Base-by-base conservation (phyloP, 2,888 invertebrate species). In the Drosophila yooni region DNA sequence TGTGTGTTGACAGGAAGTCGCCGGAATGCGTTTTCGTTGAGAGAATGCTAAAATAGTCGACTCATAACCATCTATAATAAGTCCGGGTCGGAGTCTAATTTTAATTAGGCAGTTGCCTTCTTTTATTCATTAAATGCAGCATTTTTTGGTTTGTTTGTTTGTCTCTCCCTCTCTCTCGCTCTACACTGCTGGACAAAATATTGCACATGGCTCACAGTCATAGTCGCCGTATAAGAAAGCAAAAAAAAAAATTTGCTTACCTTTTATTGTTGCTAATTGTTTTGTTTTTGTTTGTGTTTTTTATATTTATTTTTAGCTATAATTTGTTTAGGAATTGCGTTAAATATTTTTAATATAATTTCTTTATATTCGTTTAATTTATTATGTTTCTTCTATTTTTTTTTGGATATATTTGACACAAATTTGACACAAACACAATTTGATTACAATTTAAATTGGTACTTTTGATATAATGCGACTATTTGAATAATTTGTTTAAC, bases 301-400 rank as follows among this genome's bases (percentile, higher is more conserved):
- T 52, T 46, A 53, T 57, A 43, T 11, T 46, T 50, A 59, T 74
- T 64, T 77, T 58, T 66, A 57, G 50, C 79, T 81, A 81, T 18
- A 73, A 84, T 89, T 84, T 79, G 68, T 74, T 85, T 89, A 85
- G 83, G 76, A 89, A 85, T 88, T 88, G 69, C 70, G 65, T 78
- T 86, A 82, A 62, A 74, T 72, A 71, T 69, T 76, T 64, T 46
- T 15, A 46, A 83, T 59, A 65, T 64, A 57, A 54, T 56, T 56
- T 36, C 13, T 18, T 50, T 46, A 46, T 15, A 25, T 46, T 25
- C 15, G 11, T 56, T 65, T 56, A 38, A 56, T 61, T 21, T 43
- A 61, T 70, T 67, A 36, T 13, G 46, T 74, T 64, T 68, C 38
- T 56, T 27, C 38, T 57, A 40, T 58, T 31, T 50, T 21, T 43